Evolutionary conservation across 2,797 vertebrate genomes (phyloP).

Genomic region (Manis crassicaudata): DNA sequence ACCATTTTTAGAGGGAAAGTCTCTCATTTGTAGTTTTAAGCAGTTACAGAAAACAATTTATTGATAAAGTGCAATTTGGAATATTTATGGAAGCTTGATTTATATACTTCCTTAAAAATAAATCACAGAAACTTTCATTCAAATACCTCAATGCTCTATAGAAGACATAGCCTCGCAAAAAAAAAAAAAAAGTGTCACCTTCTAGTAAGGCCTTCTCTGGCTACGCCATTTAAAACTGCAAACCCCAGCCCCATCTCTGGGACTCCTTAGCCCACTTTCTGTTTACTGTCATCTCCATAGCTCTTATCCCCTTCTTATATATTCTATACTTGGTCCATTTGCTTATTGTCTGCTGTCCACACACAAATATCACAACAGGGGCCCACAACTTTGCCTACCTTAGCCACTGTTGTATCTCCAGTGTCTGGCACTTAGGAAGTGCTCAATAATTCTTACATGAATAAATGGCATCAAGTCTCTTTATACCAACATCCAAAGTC

Average conservation of each 20-base stretch:
- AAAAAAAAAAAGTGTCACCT: neutral
- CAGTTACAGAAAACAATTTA: constrained; percentile 48
- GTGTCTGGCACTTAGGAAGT: neutral
- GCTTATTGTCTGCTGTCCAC: neutral
- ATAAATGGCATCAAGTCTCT: neutral
- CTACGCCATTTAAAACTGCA: neutral
- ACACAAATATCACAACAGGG: neutral
- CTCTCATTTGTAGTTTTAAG: constrained; percentile 71
- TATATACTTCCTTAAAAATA: constrained; percentile 37
- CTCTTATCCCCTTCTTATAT: neutral
- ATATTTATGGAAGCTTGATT: constrained; percentile 55
- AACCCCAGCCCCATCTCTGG: neutral
- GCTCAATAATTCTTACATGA: neutral
- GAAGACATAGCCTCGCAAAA: neutral
- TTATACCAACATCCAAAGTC: neutral
- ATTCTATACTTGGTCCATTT: neutral
- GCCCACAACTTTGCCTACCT: neutral
- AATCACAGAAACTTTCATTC: constrained; percentile 20
- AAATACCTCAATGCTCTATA: neutral
- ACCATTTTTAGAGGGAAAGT: constrained; percentile 73
- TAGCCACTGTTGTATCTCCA: neutral
- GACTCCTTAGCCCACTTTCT: neutral
- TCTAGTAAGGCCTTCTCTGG: neutral
- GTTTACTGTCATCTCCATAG: neutral
- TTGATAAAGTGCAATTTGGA: constrained; percentile 50